Evolutionary conservation across 2,797 vertebrate species (phyloP), one percentile per base, ranked within the genome.

Genomic region (Tragelaphus eurycerus): DNA sequence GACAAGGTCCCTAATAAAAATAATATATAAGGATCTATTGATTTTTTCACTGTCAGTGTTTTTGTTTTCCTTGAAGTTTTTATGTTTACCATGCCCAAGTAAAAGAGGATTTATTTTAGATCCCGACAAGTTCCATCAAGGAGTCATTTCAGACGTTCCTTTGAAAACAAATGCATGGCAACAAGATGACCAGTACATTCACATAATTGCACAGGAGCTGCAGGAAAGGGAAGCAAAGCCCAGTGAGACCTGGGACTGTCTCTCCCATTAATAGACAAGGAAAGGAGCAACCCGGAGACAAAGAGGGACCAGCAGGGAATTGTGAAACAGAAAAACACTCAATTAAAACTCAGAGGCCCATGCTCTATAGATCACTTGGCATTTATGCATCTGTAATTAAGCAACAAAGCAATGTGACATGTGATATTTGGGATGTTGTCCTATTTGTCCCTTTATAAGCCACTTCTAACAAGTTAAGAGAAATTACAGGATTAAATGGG

Each of bases 11-110:
- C 91, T 96, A 96, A 95, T 98, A 96, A 96, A 98, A 95, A 96
- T 98, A 97, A 98, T 97, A 95, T 97, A 97, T 90, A 95, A 97
- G 62, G 60, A 96, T 83, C 83, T 96, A 98, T 96, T 94, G 95
- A 97, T 97, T 97, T 97, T 95, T 95, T 96, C 29, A 52, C 29
- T 74, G 86, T 89, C 52, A 43, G 16, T 60, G 27, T 50, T 23
- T 95, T 85, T 83, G 29, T 87, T 97, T 88, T 46, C 90, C 96
- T 96, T 94, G 25, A 97, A 97, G 85, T 93, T 96, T 71, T 97
- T 96, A 96, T 93, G 83, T 86, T 96, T 81, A 76, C 78, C 48
- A 92, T 67, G 93, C 7, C 85, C n/a, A 67, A 95, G 38, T 93
- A 83, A 95, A 95, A 55, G 43, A 8, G 10, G 46, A 87, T 95